Base-by-base conservation (phyloP, 1,140 invertebrate genomes). In the Drosophila cardini region DNA sequence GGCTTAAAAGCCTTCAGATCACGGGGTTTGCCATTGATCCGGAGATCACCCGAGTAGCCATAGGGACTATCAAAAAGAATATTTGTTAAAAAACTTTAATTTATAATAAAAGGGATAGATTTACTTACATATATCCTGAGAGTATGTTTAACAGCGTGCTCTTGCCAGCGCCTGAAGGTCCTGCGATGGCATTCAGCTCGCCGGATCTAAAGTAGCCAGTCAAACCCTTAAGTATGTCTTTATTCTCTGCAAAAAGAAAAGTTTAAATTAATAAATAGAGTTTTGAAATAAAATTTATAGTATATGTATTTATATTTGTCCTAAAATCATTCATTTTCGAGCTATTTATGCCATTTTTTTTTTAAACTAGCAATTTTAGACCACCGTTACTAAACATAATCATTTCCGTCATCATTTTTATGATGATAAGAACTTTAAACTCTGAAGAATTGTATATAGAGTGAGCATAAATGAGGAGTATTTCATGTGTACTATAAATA, bases 131-230 rank as follows among this genome's bases (percentile, higher is more conserved):
- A 80, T 96, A 96, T 64, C 96, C 96, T 5, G 96, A 94, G 36
- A 96, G 92, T 69, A 96, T 95, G 78, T 97, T 96, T 69, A 97
- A 93, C 15, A 96, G 92, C 0, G 96, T 96, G 11, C 96, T 96
- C 92, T 98, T 98, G 11, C 97, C 97, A 16, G 97, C 96, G 9
- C 97, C 97, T 0, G 96, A 97, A 0, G 97, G 97, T 6, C 97
- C 96, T 89, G 97, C 94, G 46, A 97, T 95, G 7, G 94, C 95
- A 1, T 95, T 95, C 7, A 97, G 64, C 92, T 94, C 93, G 2
- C 93, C 93, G 0, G 93, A 92, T 21, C 92, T 83, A 56, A 95
- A 94, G 42, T 92, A 86, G 1, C 94, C 94, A 32, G 92, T 93
- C 0, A 94, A 77, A 26, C 92, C 92, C 67, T 94, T 86, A 1